Evolutionary conservation across 2,888 invertebrate genomes (phyloP).

Genomic region (Drepanosiphum platanoidis): DNA sequence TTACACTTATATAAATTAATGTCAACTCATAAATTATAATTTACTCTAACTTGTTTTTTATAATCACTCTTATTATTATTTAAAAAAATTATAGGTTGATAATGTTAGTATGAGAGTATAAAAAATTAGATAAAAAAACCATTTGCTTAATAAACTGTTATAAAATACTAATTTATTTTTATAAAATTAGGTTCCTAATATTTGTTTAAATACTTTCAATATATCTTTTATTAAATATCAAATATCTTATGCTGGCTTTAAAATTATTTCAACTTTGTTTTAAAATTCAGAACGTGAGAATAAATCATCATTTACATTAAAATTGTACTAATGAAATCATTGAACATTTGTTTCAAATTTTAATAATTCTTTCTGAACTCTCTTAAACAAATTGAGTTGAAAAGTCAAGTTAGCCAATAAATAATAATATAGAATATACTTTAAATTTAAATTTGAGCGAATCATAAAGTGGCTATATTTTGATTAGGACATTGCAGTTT

Average conservation of each 20-base stretch:
- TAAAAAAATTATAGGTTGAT: conserved; percentile 5
- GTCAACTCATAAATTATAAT: background rate
- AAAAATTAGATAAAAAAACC: conserved; percentile 17
- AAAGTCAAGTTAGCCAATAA: background rate
- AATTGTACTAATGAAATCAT: conserved; percentile 19
- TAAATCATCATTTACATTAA: conserved; percentile 8
- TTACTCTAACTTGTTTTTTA: conserved; percentile 19
- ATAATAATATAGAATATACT: conserved; percentile 24
- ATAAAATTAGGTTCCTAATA: conserved; percentile 29
- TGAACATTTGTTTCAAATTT: conserved; percentile 21
- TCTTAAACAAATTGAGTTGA: conserved; percentile 21
- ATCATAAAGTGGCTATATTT: conserved; percentile 40
- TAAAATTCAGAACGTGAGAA: background rate
- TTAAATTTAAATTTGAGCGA: conserved; percentile 48
- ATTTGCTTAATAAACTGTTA: conserved; percentile 10
- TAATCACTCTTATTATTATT: conserved; percentile 29
- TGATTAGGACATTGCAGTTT: conserved; percentile 34
- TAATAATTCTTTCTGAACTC: conserved; percentile 15
- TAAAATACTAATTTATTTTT: conserved; percentile 34
- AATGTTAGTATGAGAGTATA: conserved; percentile 17
- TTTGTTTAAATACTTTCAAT: conserved; percentile 5
- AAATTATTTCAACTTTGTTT: conserved; percentile 3
- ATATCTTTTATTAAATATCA: conserved; percentile 17
- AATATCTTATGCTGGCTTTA: conserved; percentile 24
- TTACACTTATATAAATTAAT: background rate